phyloP scores from a whole-genome alignment of 2,888 invertebrate genomes.

The Papilio elwesi region DNA sequence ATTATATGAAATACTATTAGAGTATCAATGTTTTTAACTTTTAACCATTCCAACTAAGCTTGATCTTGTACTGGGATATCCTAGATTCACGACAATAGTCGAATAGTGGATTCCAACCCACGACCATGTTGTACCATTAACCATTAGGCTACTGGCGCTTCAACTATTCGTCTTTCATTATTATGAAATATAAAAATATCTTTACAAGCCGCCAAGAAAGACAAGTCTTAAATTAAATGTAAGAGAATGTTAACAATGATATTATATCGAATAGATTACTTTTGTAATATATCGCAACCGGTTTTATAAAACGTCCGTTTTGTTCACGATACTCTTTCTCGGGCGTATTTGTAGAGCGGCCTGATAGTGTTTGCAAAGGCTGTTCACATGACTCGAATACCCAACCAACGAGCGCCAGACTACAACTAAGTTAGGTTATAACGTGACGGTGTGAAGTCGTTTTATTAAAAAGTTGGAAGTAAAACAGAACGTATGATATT shows the following conservation, averaged over 20 bases:
- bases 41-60: too few relatives aligned
- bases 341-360: slow-evolving; percentile 52
- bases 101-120: too few relatives aligned
- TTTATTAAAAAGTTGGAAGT: slow-evolving; percentile 10
- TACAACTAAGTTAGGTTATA: slow-evolving; percentile 19
- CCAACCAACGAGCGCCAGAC: slow-evolving; percentile 31
- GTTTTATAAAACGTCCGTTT: slow-evolving; percentile 39
- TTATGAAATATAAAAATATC: slow-evolving; percentile 6
- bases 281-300: slow-evolving; percentile 19
- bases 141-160: too few relatives aligned
- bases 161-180: not conserved
- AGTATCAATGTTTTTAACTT: too few relatives aligned
- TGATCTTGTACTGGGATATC: too few relatives aligned
- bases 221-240: not conserved
- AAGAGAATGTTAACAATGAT: not conserved
- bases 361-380: slow-evolving; percentile 56
- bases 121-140: too few relatives aligned
- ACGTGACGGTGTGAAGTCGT: not conserved
- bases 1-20: too few relatives aligned
- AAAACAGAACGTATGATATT: slow-evolving; percentile 3
- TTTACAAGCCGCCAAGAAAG: not conserved
- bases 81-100: too few relatives aligned
- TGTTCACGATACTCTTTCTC: slow-evolving; percentile 43
- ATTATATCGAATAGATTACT: not conserved
- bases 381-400: slow-evolving; percentile 52